Percentiles rank a stretch among this genome's conserved stretches.
Evolutionary conservation across 2,888 invertebrate genomes (phyloP).

Genomic region (Tipula helvola): DNA sequence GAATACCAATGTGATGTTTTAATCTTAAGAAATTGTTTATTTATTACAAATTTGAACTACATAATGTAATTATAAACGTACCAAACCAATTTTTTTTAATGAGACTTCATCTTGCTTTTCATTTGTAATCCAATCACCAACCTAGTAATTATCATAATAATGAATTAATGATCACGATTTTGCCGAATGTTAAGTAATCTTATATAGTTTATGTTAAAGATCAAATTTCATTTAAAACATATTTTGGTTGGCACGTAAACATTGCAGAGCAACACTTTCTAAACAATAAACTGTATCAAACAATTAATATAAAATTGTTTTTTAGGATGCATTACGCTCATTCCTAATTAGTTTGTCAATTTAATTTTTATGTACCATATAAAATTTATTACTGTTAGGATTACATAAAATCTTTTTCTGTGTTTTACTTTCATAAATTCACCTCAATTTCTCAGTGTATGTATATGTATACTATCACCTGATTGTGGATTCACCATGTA

Average conservation of each 20-base stretch:
- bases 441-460: neutral
- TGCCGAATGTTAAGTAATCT: neutral
- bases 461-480: neutral
- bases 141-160: neutral
- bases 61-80: neutral
- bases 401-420: neutral
- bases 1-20: neutral
- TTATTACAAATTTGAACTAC: neutral
- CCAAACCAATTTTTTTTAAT: neutral
- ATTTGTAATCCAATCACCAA: neutral
- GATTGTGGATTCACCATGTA: neutral
- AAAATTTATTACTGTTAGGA: neutral
- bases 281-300: neutral
- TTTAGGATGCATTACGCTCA: neutral
- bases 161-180: neutral
- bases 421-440: neutral
- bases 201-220: neutral
- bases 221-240: neutral
- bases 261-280: neutral
- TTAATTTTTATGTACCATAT: neutral
- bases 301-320: neutral
- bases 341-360: neutral
- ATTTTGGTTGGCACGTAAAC: neutral
- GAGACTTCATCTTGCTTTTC: neutral
- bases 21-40: neutral